A percentile compares a stretch with the other conserved stretches of the same genome.
Conservation (phyloP, 2,888 invertebrate genomes). For the Harpalus rufipes region DNA sequence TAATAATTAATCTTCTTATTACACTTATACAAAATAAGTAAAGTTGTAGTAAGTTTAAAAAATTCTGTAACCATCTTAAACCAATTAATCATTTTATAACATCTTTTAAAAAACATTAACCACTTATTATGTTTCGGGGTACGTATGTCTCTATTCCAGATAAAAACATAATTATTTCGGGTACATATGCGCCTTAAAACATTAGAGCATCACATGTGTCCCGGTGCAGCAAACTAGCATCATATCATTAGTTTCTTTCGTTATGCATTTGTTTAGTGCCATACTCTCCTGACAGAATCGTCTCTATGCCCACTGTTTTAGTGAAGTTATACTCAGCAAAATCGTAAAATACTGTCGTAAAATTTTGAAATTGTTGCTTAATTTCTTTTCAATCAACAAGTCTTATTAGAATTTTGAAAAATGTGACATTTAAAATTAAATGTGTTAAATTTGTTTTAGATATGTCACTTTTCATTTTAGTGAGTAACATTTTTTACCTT, state of each 20-base stretch:
- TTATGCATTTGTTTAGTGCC: slow-evolving; percentile 56
- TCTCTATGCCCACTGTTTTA: slow-evolving; percentile 31
- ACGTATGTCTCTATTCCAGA: slow-evolving; percentile 25
- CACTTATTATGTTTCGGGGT: slow-evolving; percentile 22
- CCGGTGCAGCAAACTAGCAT: slow-evolving; percentile 52
- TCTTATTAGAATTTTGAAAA: slow-evolving; percentile 24
- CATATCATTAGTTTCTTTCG: slow-evolving; percentile 57
- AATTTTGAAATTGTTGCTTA: neutral
- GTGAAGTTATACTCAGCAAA: neutral
- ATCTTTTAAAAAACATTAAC: slow-evolving; percentile 19
- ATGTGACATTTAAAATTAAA: slow-evolving; percentile 15
- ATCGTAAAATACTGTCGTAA: slow-evolving; percentile 23
- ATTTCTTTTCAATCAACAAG: slow-evolving; percentile 18
- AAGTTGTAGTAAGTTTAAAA: neutral
- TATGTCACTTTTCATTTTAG: neutral
- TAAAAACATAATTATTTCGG: slow-evolving; percentile 65
- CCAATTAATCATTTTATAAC: slow-evolving; percentile 14
- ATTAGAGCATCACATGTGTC: slow-evolving; percentile 59
- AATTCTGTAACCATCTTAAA: slow-evolving; percentile 46
- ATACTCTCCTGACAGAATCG: slow-evolving; percentile 34
- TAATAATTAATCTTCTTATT: too few relatives aligned
- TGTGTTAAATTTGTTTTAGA: slow-evolving; percentile 26
- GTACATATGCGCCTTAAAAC: slow-evolving; percentile 54
- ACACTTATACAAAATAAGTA: too few relatives aligned
- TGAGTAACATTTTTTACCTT: neutral